Base-by-base conservation (phyloP, 2,888 invertebrate species). In the Glaucopsyche alexis region DNA sequence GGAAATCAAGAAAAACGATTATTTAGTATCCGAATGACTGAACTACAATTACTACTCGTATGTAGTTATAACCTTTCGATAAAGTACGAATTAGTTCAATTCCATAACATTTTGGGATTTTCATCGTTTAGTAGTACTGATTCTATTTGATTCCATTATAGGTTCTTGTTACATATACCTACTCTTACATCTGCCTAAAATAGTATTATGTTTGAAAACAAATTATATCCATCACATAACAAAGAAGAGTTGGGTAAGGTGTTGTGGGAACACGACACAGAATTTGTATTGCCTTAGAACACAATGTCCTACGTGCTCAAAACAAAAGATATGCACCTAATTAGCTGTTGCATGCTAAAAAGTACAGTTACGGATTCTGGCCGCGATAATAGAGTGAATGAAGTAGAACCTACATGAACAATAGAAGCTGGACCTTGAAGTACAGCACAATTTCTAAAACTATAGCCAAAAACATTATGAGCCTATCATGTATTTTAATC, bases 311-410 rank as follows among this genome's bases (percentile, higher is more conserved):
- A 79, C 80, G 81, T 83, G 81, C 81, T 84, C 14, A 86, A 87
- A 87, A 91, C 88, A 89, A 90, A 89, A 90, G 88, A 85, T 85
- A 83, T 81, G 82, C 84, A 80, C 81, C 80, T 88, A 89, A 90
- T 88, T 89, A 80, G 81, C 77, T 79, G 85, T 89, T 86, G 82
- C 88, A 87, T 85, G 86, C 84, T 82, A 79, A 73, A 73, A 71
- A 76, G 29, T 77, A 72, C 81, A 82, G 81, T 72, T 78, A 73
- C 78, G 79, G 70, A 81, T 75, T 70, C 73, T 73, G 13, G 38
- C 52, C 9, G 38, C 40, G 19, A 38, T 72, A 52, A 52, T 55
- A 60, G 13, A 13, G 29, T 29, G 29, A 60, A 60, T 60, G 60
- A 60, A 60, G 29, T 60, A 38, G 60, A 60, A 14, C 38, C 14